Evolutionary conservation across 2,888 invertebrate genomes (phyloP).

Genomic region (Drosophila anomalipes): DNA sequence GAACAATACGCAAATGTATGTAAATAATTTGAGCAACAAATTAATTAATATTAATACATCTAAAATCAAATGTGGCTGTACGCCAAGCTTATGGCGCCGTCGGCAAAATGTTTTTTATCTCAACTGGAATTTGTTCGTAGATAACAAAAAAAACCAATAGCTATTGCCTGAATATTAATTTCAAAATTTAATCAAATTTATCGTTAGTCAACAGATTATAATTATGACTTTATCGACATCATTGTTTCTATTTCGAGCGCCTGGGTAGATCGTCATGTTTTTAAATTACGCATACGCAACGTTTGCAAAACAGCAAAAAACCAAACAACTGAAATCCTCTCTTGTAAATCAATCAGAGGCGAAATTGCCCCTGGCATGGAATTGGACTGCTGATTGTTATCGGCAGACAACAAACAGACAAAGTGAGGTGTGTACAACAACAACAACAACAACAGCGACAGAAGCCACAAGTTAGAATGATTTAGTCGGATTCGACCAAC

Average conservation of each 20-base stretch:
- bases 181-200: slow-evolving; percentile 60
- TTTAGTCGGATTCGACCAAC: background rate
- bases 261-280: slow-evolving; percentile 48
- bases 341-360: slow-evolving; percentile 77
- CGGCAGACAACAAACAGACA: slow-evolving; percentile 22
- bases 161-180: slow-evolving; percentile 46
- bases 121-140: slow-evolving; percentile 46
- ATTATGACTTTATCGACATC: slow-evolving; percentile 72
- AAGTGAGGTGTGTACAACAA: slow-evolving; percentile 38
- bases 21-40: slow-evolving; percentile 67
- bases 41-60: slow-evolving; percentile 25
- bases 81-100: background rate
- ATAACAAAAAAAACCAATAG: background rate
- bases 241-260: slow-evolving; percentile 18
- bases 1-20: slow-evolving; percentile 73
- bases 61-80: background rate
- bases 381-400: slow-evolving; percentile 31
- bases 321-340: slow-evolving; percentile 37
- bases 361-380: slow-evolving; percentile 79
- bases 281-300: slow-evolving; percentile 69
- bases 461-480: background rate
- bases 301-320: slow-evolving; percentile 28
- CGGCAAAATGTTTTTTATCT: slow-evolving; percentile 11
- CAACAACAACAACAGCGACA: slow-evolving; percentile 6
- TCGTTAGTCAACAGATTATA: slow-evolving; percentile 68